Conservation (phyloP, 2,888 invertebrate genomes). For the Drosophila maculinotata region DNA sequence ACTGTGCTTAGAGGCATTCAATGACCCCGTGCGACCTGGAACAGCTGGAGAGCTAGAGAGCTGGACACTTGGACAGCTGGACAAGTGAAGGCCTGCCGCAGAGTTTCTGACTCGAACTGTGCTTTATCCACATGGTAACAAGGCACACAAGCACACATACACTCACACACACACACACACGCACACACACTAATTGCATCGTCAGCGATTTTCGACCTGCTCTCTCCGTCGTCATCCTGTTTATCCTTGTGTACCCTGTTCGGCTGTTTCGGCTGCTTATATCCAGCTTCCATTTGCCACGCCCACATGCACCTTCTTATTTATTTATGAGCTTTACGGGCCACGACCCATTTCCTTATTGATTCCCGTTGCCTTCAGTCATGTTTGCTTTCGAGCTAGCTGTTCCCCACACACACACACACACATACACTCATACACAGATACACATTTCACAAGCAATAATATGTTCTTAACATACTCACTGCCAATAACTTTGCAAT, state of each 20-base stretch:
- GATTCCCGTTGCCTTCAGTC: constrained; percentile 44
- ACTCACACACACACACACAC: constrained; percentile 1
- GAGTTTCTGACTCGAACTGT: constrained; percentile 14
- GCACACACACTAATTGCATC: constrained; percentile 68
- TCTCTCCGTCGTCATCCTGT: constrained; percentile 4
- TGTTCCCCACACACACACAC: constrained; percentile 14
- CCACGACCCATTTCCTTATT: constrained; percentile 57
- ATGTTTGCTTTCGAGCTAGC: constrained; percentile 31
- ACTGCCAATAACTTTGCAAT: neutral
- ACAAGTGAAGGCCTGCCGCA: constrained; percentile 15
- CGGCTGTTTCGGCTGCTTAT: constrained; percentile 18
- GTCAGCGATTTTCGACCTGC: constrained; percentile 63
- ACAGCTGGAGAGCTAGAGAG: no score
- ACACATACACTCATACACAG: constrained; percentile 3
- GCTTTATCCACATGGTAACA: constrained; percentile 22
- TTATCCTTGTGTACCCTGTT: constrained; percentile 19
- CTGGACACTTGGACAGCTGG: neutral
- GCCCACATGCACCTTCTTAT: constrained; percentile 50
- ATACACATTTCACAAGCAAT: neutral
- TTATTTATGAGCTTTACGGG: constrained; percentile 57
- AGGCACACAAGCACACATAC: constrained; percentile 1
- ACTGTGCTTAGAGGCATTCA: constrained; percentile 16
- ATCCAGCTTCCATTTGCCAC: constrained; percentile 20
- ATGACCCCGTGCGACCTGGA: neutral
- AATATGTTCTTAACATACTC: neutral